Conservation (phyloP, 2,888 invertebrate species). For the Drosophila helvetica region DNA sequence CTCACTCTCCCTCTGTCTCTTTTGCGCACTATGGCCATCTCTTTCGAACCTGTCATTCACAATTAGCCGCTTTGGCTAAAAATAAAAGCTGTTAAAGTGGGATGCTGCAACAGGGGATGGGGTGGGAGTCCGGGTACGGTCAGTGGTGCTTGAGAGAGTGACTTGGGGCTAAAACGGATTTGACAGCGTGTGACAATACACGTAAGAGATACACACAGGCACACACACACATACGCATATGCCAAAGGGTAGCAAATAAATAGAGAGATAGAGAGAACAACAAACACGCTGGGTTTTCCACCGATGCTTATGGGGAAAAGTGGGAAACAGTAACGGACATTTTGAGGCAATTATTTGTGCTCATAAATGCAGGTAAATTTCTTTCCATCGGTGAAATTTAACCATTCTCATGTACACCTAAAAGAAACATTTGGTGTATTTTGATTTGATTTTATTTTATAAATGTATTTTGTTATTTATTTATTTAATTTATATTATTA, state of each 20-base stretch:
- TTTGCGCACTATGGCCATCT: conserved; percentile 18
- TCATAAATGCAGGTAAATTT: too few relatives aligned
- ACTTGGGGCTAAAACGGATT: conserved; percentile 64
- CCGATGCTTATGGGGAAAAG: background rate
- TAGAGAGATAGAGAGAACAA: background rate
- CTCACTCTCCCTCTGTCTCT: background rate
- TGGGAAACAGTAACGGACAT: background rate
- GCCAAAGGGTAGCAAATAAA: background rate
- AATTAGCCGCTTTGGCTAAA: conserved; percentile 72
- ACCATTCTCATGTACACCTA: too few relatives aligned
- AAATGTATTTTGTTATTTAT: too few relatives aligned
- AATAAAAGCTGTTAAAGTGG: conserved; percentile 58
- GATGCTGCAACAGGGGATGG: conserved; percentile 3
- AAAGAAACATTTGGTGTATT: too few relatives aligned
- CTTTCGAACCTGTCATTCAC: conserved; percentile 65
- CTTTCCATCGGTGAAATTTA: too few relatives aligned
- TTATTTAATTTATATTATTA: too few relatives aligned
- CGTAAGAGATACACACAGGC: conserved; percentile 41
- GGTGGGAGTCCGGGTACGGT: conserved; percentile 6
- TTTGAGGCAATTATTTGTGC: too few relatives aligned
- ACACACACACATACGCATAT: conserved; percentile 21
- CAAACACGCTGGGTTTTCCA: background rate
- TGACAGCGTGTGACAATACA: conserved; percentile 72
- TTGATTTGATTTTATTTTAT: too few relatives aligned
- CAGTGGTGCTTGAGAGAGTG: conserved; percentile 61